Evolutionary conservation across 1,140 invertebrate genomes (phyloP), one percentile per base, ranked within the genome.

Genomic region (honey bee (Apis mellifera)): DNA sequence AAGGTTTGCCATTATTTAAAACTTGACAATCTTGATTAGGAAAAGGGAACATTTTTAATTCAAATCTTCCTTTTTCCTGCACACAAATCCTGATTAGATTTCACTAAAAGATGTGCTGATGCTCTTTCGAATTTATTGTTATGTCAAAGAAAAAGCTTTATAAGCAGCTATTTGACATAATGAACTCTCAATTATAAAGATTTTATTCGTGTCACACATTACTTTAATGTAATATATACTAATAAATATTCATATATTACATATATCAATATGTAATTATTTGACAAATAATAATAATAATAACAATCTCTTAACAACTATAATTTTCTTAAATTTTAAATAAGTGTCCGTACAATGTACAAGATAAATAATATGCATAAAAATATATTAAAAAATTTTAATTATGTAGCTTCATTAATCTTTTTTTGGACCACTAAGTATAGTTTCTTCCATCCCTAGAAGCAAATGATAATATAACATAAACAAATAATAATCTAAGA

Each of bases 151-250:
- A 50, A 69, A 60, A 72, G 13, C 23, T 66, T 74, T 54, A 42
- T 74, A 81, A 50, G 48, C 13, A 50, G 59, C 50, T 75, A 12
- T 15, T n/a, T 48, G 9, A 4, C 48, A 26, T 9, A 23, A 73
- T 9, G 17, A 48, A 57, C n/a, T 48, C 48, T 57, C 13, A 54
- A 54, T 76, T 57, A 42, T 48, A 57, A 60, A 68, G 19, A n/a
- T 50, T 60, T 50, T 21, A 21, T 69, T 69, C 23, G 76, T 68
- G 79, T 82, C 79, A 82, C 79, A 82, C 79, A 82, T 82, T 82
- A 82, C 79, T 74, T 71, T 52, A 26, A 3, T 17, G 52, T 23
- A 8, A 52, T 23, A 70, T 21, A n/a, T 52, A 19, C 17, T n/a
- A 72, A 48, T 74, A 60, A 59, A 60, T 60, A 60, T 48, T 62